Conservation (phyloP, 2,888 invertebrate species). For the Agrotis ipsilon region DNA sequence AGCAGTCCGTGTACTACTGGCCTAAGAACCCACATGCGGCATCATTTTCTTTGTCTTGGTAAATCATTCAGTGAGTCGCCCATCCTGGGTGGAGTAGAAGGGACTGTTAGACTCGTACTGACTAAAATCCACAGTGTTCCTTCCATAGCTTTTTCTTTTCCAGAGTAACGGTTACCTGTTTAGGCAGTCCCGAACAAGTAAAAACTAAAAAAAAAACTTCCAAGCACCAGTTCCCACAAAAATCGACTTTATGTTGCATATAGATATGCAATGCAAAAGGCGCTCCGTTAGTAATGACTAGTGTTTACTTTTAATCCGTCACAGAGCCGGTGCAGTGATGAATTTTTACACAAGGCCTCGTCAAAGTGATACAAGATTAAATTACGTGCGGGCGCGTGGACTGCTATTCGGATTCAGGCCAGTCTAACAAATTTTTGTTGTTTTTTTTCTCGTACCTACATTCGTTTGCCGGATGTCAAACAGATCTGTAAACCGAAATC, state of each 20-base stretch:
- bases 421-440: constrained; percentile 72
- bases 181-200: no score
- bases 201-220: neutral
- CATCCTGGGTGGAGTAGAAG: no score
- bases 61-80: no score
- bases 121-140: no score
- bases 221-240: constrained; percentile 6
- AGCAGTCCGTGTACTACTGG: no score
- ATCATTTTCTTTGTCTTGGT: neutral
- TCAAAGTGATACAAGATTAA: constrained; percentile 86
- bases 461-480: constrained; percentile 86
- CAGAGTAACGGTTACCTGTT: no score
- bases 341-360: constrained; percentile 76
- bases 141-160: no score
- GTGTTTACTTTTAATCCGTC: constrained; percentile 68
- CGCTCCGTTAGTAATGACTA: constrained; percentile 45
- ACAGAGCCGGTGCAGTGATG: constrained; percentile 61
- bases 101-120: no score
- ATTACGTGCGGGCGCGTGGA: constrained; percentile 80
- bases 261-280: constrained; percentile 27
- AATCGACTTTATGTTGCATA: neutral
- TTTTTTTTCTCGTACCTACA: constrained; percentile 75
- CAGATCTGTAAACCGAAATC: constrained; percentile 84
- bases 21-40: neutral
- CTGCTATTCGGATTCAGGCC: constrained; percentile 67